A percentile compares a stretch with the other conserved stretches of the same genome.
Evolutionary conservation across 2,888 invertebrate genomes (phyloP).

Genomic region (Oscheius onirici): DNA sequence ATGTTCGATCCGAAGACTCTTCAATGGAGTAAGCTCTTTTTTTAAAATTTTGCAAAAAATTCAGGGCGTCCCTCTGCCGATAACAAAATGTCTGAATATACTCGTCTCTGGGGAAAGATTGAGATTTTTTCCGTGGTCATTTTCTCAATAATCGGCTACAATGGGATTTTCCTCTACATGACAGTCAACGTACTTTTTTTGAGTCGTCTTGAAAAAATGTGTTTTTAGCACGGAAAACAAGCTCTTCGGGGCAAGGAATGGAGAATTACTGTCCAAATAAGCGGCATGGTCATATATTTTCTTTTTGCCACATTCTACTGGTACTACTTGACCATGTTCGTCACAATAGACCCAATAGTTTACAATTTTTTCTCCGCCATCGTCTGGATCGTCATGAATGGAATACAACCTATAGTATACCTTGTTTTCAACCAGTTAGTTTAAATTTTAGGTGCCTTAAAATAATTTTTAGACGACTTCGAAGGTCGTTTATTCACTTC

Average conservation of each 20-base stretch:
- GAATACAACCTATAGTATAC: constrained; percentile 6
- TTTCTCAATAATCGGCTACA: constrained; percentile 1
- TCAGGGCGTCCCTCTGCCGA: background rate
- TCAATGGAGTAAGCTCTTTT: background rate
- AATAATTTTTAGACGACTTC: constrained; percentile 13
- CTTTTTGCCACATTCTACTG: constrained; percentile 23
- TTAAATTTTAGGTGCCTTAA: no score
- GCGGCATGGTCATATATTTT: constrained; percentile 1
- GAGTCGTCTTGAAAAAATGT: no score
- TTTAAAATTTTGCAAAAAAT: background rate
- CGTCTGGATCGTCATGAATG: constrained; percentile 28
- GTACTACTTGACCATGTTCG: background rate
- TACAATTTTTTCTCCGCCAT: constrained; percentile 12
- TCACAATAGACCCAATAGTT: background rate
- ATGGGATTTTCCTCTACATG: constrained; percentile 2
- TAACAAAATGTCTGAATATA: background rate
- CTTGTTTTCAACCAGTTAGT: constrained; percentile 27
- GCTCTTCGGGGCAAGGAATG: constrained; percentile 11
- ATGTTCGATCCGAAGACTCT: background rate
- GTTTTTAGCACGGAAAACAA: constrained; percentile 1
- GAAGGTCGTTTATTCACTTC: constrained; percentile 9
- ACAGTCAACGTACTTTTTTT: background rate
- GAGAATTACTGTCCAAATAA: constrained; percentile 10
- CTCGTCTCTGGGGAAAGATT: background rate
- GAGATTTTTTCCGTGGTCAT: background rate